These are phyloP conservation scores for Enteromius mattozi DNA, from an alignment of 2,797 vertebrate species.

Conservation along the genomic window DNA sequence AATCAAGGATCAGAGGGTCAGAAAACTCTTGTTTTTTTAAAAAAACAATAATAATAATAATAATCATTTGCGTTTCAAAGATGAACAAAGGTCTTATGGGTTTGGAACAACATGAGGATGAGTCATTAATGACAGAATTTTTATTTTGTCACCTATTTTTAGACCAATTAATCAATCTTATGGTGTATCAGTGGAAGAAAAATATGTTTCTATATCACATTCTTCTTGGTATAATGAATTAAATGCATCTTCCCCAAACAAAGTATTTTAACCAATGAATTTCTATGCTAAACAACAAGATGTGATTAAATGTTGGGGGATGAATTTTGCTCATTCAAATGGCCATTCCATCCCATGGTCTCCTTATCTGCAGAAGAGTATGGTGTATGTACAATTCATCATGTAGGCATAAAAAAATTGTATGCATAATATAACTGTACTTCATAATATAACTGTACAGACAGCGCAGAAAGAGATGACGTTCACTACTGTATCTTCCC, in stretches of 20 bases:
- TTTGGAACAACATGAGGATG: not conserved
- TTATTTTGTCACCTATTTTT: not conserved
- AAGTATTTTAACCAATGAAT: not conserved
- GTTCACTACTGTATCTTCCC: not conserved
- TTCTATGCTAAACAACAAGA: not conserved
- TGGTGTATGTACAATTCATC: not conserved
- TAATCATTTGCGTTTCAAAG: not conserved
- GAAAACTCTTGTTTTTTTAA: not conserved
- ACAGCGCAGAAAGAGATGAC: not conserved
- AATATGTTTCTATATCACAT: not conserved
- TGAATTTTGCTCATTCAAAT: not conserved
- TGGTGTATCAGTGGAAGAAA: not conserved
- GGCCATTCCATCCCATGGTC: not conserved
- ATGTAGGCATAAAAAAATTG: not conserved
- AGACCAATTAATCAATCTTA: not conserved
- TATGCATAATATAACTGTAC: not conserved
- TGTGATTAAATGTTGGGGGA: not conserved
- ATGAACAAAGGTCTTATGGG: not conserved
- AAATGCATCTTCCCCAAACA: not conserved
- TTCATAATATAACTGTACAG: not conserved
- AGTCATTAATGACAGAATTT: not conserved
- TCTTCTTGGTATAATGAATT: not conserved
- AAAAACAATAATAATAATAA: not conserved
- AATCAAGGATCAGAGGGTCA: not conserved
- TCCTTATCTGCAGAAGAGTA: not conserved